Percentiles rank a stretch among this genome's conserved stretches.
Conservation (phyloP, 1,140 invertebrate species). For the Pseudobourletiella spinata region DNA sequence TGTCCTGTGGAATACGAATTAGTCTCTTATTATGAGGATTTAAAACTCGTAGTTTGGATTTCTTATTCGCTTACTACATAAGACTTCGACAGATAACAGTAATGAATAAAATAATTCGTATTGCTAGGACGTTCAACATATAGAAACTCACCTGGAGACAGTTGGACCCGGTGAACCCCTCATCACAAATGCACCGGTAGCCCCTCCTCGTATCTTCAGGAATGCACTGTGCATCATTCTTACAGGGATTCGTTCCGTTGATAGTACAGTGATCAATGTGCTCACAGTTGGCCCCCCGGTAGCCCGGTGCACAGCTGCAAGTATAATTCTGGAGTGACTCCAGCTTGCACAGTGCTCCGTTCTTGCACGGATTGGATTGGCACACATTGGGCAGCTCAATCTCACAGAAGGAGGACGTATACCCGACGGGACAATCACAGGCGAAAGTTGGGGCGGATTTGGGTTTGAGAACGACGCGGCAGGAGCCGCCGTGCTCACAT, state of each 20-base stretch:
- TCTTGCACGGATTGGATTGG: slow-evolving; percentile 76
- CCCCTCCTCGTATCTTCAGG: slow-evolving; percentile 50
- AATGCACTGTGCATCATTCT: slow-evolving; percentile 72
- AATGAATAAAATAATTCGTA: too few species aligned
- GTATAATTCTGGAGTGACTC: slow-evolving; percentile 62
- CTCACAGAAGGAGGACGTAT: slow-evolving; percentile 85
- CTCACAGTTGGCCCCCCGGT: slow-evolving; percentile 78
- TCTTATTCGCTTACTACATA: too few species aligned
- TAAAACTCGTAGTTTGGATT: too few species aligned
- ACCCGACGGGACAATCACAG: slow-evolving; percentile 82
- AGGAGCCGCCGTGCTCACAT: slow-evolving; percentile 88
- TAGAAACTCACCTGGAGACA: slow-evolving; percentile 55
- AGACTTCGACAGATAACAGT: too few species aligned
- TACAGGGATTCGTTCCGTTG: slow-evolving; percentile 60
- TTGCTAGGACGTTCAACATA: too few species aligned
- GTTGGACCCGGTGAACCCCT: slow-evolving; percentile 72
- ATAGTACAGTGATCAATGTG: slow-evolving; percentile 73
- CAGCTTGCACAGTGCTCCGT: slow-evolving; percentile 65
- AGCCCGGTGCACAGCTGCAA: slow-evolving; percentile 73
- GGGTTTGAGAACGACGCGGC: slow-evolving; percentile 60
- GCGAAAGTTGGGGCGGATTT: slow-evolving; percentile 62
- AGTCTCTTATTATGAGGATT: too few species aligned
- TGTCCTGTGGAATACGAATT: slow-evolving; percentile 65
- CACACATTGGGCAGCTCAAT: slow-evolving; percentile 81
- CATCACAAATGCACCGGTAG: slow-evolving; percentile 73